phyloP scores from a whole-genome alignment of 1,140 invertebrate genomes.

The Danaus plexippus region DNA sequence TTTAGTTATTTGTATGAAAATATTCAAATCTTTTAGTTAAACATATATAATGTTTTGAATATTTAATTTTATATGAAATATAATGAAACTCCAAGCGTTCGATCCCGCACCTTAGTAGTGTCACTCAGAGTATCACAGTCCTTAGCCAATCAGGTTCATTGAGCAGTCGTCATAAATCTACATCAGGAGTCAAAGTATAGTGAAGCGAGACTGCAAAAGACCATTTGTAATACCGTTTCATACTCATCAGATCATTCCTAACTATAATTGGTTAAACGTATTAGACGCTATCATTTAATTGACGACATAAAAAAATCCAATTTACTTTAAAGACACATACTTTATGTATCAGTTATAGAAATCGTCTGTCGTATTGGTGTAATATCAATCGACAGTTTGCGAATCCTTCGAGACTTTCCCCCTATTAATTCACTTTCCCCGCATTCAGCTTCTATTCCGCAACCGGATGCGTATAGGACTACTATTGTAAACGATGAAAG shows the following conservation, averaged over 20 bases:
- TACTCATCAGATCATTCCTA: conserved; percentile 27
- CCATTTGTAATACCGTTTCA: conserved; percentile 41
- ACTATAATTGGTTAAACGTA: conserved; percentile 33
- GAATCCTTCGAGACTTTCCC: conserved; percentile 63
- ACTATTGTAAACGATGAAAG: conserved; percentile 23
- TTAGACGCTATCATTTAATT: conserved; percentile 42
- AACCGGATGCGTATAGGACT: conserved; percentile 27
- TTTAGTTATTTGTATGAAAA: too few species aligned
- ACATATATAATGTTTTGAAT: too few species aligned
- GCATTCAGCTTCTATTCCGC: conserved; percentile 35
- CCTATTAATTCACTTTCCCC: conserved; percentile 67
- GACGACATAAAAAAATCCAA: conserved; percentile 10
- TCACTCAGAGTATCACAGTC: too few species aligned
- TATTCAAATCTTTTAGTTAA: too few species aligned
- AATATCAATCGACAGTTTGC: conserved; percentile 37
- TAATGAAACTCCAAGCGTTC: too few species aligned
- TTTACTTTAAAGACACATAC: conserved; percentile 2
- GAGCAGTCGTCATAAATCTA: conserved; percentile 47
- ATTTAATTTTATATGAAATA: too few species aligned
- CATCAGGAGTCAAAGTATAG: conserved; percentile 46
- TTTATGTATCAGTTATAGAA: conserved; percentile 11
- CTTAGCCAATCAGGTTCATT: conserved; percentile 7
- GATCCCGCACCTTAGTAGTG: too few species aligned
- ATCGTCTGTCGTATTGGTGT: conserved; percentile 9
- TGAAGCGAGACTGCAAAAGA: conserved; percentile 44